Base-by-base conservation (phyloP, 2,113 vertebrate species). In the Telmatochromis bifrenatus region DNA sequence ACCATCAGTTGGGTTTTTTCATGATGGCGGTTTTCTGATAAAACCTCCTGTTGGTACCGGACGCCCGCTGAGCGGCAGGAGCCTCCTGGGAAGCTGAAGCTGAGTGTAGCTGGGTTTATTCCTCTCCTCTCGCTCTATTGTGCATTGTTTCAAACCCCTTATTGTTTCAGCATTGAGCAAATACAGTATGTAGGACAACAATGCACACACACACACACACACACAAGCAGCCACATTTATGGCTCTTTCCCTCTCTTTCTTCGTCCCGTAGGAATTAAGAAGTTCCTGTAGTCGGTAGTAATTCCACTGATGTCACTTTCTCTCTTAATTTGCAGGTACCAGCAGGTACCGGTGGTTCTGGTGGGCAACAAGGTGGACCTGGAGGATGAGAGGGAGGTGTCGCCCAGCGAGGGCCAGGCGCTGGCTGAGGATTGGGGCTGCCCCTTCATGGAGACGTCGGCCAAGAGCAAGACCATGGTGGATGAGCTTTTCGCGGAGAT, bases 381-480 rank as follows among this genome's bases (percentile, higher is more conserved):
- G 96, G 98, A 98, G 94, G 98, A 97, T 17, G 98, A 99, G 94
- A 89, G 98, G 90, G 98, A 99, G 85, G 98, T 99, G 82, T 98
- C 98, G 0, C 96, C 97, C 17, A 97, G 93, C 7, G 98, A 99
- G 96, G 98, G 98, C 82, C 97, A 98, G 92, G 98, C 98, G 11
- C 95, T 99, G 84, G 98, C 98, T 1, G 98, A 99, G 95, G 98
- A 99, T 93, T 99, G 98, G 98, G 98, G 98, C 93, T 99, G 98
- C 93, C 98, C 98, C 28, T 99, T 99, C 88, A 98, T 99, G 98
- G 98, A 99, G 96, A 99, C 98, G 3, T 99, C 98, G 2, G 98
- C 98, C 90, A 99, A 99, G 94, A 99, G 98, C 94, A 99, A 99
- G 96, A 98, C 97, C 51, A 99, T 98, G 98, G 98, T 99, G 96